phyloP scores from a whole-genome alignment of 2,113 vertebrate species.

The Elephantulus edwardii region DNA sequence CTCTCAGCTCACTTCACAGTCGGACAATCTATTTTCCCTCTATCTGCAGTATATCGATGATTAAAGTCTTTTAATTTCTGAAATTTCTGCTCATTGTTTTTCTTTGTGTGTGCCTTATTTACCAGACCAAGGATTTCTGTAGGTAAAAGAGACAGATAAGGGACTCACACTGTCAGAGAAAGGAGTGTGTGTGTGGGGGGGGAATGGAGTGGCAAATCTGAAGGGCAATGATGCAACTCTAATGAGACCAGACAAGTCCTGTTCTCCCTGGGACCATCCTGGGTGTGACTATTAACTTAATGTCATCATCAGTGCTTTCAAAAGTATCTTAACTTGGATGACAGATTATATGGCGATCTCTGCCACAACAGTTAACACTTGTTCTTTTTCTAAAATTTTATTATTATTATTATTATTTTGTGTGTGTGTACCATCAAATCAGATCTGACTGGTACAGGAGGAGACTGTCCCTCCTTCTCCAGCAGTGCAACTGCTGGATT shows the following conservation, averaged over 20 bases:
- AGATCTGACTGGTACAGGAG: no score
- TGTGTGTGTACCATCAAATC: no score
- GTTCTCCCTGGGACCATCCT: neutral
- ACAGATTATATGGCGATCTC: neutral
- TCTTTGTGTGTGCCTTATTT: neutral
- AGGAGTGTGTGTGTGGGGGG: no score
- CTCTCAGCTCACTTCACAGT: neutral
- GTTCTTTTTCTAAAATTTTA: no score
- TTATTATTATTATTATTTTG: no score
- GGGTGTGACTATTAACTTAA: neutral
- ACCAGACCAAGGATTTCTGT: neutral
- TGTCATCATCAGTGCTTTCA: neutral
- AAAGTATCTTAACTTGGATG: neutral
- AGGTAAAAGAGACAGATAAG: neutral
- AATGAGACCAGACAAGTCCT: neutral
- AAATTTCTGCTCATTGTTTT: neutral
- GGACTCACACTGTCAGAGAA: neutral
- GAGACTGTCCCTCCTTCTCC: no score
- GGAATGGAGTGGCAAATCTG: neutral
- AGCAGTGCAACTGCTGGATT: no score
- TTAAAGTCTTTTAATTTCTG: neutral
- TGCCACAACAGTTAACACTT: neutral
- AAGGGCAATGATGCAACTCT: rapidly evolving
- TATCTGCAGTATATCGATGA: neutral
- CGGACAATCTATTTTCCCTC: neutral